Evolutionary conservation across 2,888 invertebrate species (phyloP).

Genomic region (Polyploca ridens): DNA sequence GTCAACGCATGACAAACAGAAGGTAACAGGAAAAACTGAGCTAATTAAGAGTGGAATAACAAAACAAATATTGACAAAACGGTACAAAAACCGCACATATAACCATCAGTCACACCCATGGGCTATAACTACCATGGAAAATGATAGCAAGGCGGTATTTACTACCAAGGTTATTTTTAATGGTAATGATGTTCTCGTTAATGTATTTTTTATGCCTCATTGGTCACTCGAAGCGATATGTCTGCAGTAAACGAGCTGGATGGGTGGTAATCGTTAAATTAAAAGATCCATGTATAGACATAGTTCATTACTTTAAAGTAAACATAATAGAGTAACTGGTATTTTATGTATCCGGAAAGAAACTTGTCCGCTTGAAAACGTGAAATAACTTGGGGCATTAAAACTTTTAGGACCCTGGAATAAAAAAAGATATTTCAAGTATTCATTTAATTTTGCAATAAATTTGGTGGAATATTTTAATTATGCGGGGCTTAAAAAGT

Average conservation of each 20-base stretch:
- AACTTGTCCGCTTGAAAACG: too few relatives aligned
- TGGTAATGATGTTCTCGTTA: constrained; percentile 49
- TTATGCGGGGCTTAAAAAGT: too few relatives aligned
- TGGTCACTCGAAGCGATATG: constrained; percentile 28
- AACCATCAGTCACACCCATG: constrained; percentile 55
- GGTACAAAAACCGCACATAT: constrained; percentile 53
- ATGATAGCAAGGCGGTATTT: constrained; percentile 54
- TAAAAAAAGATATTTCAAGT: too few relatives aligned
- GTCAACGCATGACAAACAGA: constrained; percentile 14
- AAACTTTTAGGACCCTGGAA: too few relatives aligned
- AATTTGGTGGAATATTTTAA: too few relatives aligned
- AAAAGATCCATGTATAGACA: neutral
- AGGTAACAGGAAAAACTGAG: constrained; percentile 40
- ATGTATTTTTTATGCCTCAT: constrained; percentile 46
- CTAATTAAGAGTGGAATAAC: constrained; percentile 50
- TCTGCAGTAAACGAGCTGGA: neutral
- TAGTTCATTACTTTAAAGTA: neutral
- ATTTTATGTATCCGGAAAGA: neutral
- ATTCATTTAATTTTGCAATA: too few relatives aligned
- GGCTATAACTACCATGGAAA: constrained; percentile 47
- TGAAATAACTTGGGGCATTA: too few relatives aligned
- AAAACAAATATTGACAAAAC: constrained; percentile 50
- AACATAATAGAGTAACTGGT: neutral
- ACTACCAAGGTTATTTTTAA: constrained; percentile 48
- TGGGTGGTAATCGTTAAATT: neutral